These are phyloP conservation scores for Calosoma granatense DNA, from an alignment of 1,140 invertebrate genomes.

Conservation along the genomic window DNA sequence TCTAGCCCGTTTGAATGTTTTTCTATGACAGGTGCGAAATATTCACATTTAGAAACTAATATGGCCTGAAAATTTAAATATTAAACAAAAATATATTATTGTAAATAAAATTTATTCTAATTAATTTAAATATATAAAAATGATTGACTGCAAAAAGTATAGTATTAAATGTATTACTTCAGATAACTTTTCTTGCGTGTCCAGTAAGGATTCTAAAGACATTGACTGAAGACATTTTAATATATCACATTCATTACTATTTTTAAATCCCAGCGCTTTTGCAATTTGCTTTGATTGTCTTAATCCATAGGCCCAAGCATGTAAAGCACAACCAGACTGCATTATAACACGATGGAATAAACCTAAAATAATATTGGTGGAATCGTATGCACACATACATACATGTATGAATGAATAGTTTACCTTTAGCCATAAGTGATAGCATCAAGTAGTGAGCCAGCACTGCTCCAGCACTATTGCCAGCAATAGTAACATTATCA, in stretches of 20 bases:
- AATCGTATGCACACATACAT: background rate
- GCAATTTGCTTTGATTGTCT: conserved; percentile 17
- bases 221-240: conserved; percentile 1
- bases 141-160: too few relatives aligned
- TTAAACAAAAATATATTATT: conserved; percentile 55
- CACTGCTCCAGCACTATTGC: conserved; percentile 40
- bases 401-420: background rate
- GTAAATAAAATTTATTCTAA: too few relatives aligned
- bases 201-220: background rate
- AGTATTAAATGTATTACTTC: too few relatives aligned
- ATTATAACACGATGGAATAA: conserved; percentile 47
- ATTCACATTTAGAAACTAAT: too few relatives aligned
- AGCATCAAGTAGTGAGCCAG: conserved; percentile 27
- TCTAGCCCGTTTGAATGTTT: conserved; percentile 28
- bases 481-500: conserved; percentile 36
- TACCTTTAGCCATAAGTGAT: conserved; percentile 27
- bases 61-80: conserved; percentile 61
- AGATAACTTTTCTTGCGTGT: conserved; percentile 10
- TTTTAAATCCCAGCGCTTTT: conserved; percentile 19
- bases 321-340: conserved; percentile 41
- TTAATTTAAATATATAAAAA: too few relatives aligned
- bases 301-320: conserved; percentile 21
- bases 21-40: conserved; percentile 40
- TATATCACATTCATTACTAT: background rate
- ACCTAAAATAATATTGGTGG: conserved; percentile 26